Conservation (phyloP, 2,797 vertebrate species). For the Rhodeus uyekii region DNA sequence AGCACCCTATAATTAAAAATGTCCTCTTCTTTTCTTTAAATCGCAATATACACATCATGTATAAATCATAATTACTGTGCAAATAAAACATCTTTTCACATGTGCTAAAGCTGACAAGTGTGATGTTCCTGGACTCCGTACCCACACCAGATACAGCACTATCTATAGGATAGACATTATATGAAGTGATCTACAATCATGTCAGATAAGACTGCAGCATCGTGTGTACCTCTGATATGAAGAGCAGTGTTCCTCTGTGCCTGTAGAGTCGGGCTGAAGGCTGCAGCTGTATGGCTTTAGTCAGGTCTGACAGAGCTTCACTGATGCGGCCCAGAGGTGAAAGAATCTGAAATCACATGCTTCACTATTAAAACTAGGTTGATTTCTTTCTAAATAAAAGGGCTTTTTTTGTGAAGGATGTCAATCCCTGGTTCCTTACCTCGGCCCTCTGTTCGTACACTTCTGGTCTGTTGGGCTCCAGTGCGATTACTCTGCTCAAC, state of each 20-base stretch:
- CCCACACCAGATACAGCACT: neutral
- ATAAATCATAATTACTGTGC: neutral
- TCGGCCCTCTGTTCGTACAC: conserved; percentile 96
- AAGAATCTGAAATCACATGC: conserved; percentile 81
- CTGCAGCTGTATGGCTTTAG: conserved; percentile 94
- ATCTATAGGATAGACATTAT: neutral
- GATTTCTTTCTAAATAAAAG: neutral
- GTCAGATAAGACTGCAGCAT: neutral
- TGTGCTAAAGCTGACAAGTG: neutral
- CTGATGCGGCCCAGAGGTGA: conserved; percentile 93
- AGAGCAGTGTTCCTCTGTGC: conserved; percentile 92
- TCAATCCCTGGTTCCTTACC: conserved; percentile 70
- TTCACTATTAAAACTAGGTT: neutral
- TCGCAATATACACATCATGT: neutral
- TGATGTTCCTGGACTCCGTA: neutral
- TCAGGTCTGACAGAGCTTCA: conserved; percentile 94
- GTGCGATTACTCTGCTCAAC: conserved; percentile 89
- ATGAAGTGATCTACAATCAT: neutral
- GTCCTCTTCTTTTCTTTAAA: neutral
- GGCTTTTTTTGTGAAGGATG: neutral
- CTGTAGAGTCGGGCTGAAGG: conserved; percentile 93
- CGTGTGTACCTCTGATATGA: conserved; percentile 91
- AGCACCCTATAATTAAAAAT: neutral
- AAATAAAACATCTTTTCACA: neutral
- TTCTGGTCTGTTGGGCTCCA: conserved; percentile 91